phyloP scores from a whole-genome alignment of 1,140 invertebrate genomes.

The Heliconius hermathena region DNA sequence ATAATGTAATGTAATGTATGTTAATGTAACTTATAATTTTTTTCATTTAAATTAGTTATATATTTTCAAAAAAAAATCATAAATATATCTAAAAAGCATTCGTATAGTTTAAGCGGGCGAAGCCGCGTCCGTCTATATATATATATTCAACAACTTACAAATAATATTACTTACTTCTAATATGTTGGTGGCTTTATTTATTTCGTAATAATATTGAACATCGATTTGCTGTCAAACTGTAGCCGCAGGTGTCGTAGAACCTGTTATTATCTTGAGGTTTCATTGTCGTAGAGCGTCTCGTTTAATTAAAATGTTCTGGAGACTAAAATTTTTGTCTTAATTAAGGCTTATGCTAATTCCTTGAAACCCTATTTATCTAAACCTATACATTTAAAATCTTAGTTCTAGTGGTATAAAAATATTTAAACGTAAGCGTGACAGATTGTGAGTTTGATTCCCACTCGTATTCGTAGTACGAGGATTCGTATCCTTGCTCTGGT shows the following conservation, averaged over 20 bases:
- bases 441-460: background rate
- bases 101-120: too few relatives aligned
- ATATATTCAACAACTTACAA: too few relatives aligned
- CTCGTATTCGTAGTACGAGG: too few relatives aligned
- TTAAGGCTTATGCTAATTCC: background rate
- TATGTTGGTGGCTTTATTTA: constrained; percentile 15
- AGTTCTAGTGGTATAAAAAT: background rate
- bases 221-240: constrained; percentile 57
- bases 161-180: too few relatives aligned
- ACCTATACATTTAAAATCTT: background rate
- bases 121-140: too few relatives aligned
- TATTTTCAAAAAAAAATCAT: too few relatives aligned
- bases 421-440: background rate
- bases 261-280: constrained; percentile 62
- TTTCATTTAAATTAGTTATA: too few relatives aligned
- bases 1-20: too few relatives aligned
- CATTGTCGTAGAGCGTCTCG: constrained; percentile 51
- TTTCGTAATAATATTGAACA: constrained; percentile 23
- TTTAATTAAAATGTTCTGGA: constrained; percentile 55
- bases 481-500: too few relatives aligned
- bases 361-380: background rate
- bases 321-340: background rate
- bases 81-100: too few relatives aligned
- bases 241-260: constrained; percentile 55
- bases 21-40: too few relatives aligned